A percentile compares a stretch with the other conserved stretches of the same genome.
Evolutionary conservation across 2,113 vertebrate genomes (phyloP).

Genomic region (Seriola aureovittata): DNA sequence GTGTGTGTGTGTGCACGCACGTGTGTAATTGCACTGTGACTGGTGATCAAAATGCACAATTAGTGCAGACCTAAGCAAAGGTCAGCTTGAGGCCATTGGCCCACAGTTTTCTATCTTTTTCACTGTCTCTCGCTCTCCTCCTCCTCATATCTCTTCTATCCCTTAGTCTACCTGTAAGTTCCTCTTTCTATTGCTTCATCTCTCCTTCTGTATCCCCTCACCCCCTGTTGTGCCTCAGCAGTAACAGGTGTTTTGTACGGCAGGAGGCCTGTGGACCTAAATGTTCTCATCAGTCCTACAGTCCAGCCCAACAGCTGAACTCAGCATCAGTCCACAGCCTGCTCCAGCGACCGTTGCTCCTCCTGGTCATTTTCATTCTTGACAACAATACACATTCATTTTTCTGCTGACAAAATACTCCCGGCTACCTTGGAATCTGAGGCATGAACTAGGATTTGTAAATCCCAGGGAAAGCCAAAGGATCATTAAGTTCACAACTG

Average conservation of each 20-base stretch:
- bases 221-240: conserved; percentile 59
- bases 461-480: neutral
- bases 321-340: conserved; percentile 64
- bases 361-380: conserved; percentile 49
- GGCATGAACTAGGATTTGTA: neutral
- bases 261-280: conserved; percentile 72
- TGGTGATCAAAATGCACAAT: conserved; percentile 28
- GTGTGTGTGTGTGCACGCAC: neutral
- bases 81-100: conserved; percentile 24
- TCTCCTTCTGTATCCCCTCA: conserved; percentile 32
- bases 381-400: conserved; percentile 20
- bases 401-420: conserved; percentile 34
- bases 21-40: conserved; percentile 1
- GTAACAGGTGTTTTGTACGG: conserved; percentile 75
- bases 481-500: neutral
- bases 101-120: conserved; percentile 5
- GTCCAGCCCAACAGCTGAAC: conserved; percentile 72
- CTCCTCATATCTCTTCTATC: conserved; percentile 12
- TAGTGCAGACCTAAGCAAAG: conserved; percentile 30
- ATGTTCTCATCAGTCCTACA: conserved; percentile 74
- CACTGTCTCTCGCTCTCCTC: neutral
- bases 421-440: neutral
- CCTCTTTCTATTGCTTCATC: conserved; percentile 46
- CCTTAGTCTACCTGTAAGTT: conserved; percentile 36
- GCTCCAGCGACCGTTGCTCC: conserved; percentile 35